Evolutionary conservation across 2,888 invertebrate genomes (phyloP), one percentile per base, ranked within the genome.

Genomic region (Drosophila eohydei): DNA sequence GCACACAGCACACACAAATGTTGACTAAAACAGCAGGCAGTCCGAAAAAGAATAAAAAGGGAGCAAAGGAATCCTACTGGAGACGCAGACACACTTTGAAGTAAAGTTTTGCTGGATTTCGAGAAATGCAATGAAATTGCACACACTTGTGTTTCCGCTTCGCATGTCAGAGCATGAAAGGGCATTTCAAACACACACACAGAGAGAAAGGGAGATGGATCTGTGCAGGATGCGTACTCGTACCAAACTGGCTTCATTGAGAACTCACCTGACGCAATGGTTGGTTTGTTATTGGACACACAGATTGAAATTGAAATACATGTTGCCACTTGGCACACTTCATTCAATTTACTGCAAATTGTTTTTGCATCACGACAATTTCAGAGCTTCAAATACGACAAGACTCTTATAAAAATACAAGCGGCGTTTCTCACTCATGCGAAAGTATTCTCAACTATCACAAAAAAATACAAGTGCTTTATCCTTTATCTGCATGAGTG

Each of bases 101-200:
- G 71, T 57, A 78, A 76, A 86, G 74, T 79, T 84, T 77, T 69
- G 26, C 68, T 55, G 69, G 63, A 77, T 78, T 82, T 71, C 32
- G 28, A 80, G 71, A 84, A 77, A 71, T 71, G 72, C 84, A 86
- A 73, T 83, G 80, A 74, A 85, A 89, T 83, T 84, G 83, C 81
- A 81, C 79, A 88, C 76, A 81, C 79, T 78, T 87, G 73, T 72
- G 85, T 78, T 89, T 87, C 82, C 76, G 79, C 81, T 77, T 80
- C 72, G 74, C 69, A 67, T 77, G 80, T 66, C 84, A 78, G 43
- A 48, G 40, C 54, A 28, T 46, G 26, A 54, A 56, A 63, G 71
- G 60, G 73, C 57, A 78, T 61, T 46, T 43, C 48, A 44, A 52
- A 44, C 30, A 38, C 36, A 46, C 4, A 43, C 21, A 11, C 4